These are phyloP conservation scores for Nesometra sesokonis DNA, from an alignment of 35 echinoderm and acorn worm species.

Conservation along the genomic window DNA sequence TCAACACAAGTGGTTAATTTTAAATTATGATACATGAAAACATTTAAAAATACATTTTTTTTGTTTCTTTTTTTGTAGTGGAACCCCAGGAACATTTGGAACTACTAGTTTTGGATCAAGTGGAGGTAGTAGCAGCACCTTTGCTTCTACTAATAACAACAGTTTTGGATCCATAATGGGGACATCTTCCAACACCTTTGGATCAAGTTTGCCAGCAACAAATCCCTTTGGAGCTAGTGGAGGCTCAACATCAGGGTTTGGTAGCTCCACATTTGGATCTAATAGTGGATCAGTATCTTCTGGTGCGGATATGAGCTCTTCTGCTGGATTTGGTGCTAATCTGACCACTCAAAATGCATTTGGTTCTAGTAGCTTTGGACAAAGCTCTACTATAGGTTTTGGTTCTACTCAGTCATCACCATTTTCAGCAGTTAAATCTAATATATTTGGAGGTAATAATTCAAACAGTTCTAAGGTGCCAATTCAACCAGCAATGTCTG, in stretches of 20 bases:
- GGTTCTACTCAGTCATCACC: not conserved
- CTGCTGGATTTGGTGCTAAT: not conserved
- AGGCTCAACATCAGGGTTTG: too few species aligned
- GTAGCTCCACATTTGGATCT: not conserved
- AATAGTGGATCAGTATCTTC: not conserved
- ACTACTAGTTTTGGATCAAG: not conserved
- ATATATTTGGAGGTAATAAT: not conserved
- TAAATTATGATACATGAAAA: too few species aligned
- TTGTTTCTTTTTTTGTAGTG: not conserved
- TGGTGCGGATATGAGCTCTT: not conserved
- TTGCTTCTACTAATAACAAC: not conserved
- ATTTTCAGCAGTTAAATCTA: not conserved
- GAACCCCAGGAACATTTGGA: not conserved
- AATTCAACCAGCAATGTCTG: not conserved
- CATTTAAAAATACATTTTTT: too few species aligned
- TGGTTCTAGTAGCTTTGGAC: not conserved
- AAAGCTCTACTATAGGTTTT: not conserved
- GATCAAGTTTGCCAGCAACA: too few species aligned
- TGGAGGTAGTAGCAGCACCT: not conserved
- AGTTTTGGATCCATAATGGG: too few species aligned
- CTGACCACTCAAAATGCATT: not conserved
- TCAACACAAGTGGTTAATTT: too few species aligned
- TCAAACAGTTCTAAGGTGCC: not conserved
- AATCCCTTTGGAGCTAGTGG: too few species aligned
- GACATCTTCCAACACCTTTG: too few species aligned